Evolutionary conservation across 64 coral and sea anemone species (phyloP), one percentile per base, ranked within the genome.

Genomic region (Pachyseris speciosa): DNA sequence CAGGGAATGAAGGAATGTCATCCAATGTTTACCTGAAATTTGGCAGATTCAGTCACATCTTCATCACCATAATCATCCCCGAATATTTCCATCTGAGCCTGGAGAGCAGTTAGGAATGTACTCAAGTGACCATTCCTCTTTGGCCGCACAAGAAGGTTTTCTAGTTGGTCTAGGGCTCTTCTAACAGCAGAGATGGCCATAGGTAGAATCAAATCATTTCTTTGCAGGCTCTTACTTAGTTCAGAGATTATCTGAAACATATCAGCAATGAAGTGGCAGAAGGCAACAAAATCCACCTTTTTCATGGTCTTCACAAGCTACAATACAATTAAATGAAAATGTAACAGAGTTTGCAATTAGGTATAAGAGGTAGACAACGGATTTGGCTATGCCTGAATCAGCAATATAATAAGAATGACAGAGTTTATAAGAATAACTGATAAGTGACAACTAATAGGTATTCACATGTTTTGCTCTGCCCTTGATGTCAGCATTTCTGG

Each of bases 261-360:
- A n/a, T n/a, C n/a, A n/a, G n/a, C n/a, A n/a, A n/a, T 86, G 83
- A 86, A 86, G 37, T 86, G 64, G 31, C 52, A 84, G 80, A 84
- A 84, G 80, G n/a, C 22, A 11, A 86, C 83, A 69, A 85, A 41
- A 8, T 85, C 42, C 34, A 85, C 13, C 5, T 53, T 85, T 32
- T 85, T 85, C 83, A 68, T 85, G 0, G 44, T 48, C 44, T 0
- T 48, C 44, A 0, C 44, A 48, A 48, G 44, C 44, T 48, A 13
- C 44, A 47, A 47, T 11, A 47, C 0, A 48, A 48, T 7, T 0
- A 48, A 48, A 48, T 48, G 44, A 48, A 48, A 48, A 48, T 1
- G 44, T n/a, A n/a, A n/a, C 0, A 1, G 44, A 48, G 44, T 48
- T 9, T 7, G 44, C 13, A 48, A 0, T 0, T 7, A 48, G 0